Evolutionary conservation across 2,888 invertebrate genomes (phyloP).

Genomic region (Perizoma affinitatum): DNA sequence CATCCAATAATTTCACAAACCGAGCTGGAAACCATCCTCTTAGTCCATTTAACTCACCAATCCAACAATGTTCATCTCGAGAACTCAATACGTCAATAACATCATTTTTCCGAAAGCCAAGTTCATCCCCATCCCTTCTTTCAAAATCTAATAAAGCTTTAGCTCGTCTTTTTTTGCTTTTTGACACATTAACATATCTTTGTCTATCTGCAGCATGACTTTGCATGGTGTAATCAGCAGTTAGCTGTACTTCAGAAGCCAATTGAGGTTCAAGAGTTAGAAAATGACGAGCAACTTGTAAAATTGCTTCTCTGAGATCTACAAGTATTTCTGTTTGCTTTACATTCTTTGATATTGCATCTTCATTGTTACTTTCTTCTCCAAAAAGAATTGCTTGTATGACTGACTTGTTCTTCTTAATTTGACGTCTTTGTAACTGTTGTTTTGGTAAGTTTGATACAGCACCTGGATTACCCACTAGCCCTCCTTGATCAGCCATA

Average conservation of each 20-base stretch:
- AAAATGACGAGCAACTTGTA: conserved; percentile 96
- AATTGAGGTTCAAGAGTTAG: conserved; percentile 95
- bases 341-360: conserved; percentile 97
- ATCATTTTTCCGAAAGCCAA: conserved; percentile 99
- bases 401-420: conserved; percentile 95
- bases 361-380: conserved; percentile 90
- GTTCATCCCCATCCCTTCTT: conserved; percentile 98
- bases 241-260: conserved; percentile 89
- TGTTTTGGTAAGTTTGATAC: conserved; percentile 97
- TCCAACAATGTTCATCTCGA: conserved; percentile 99
- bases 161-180: conserved; percentile 94
- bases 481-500: conserved; percentile 97
- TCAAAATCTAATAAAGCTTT: conserved; percentile 99
- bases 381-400: conserved; percentile 95
- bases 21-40: conserved; percentile 99
- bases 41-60: conserved; percentile 97
- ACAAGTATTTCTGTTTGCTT: conserved; percentile 99
- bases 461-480: conserved; percentile 95
- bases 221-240: conserved; percentile 97
- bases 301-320: conserved; percentile 97
- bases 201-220: conserved; percentile 97
- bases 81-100: conserved; percentile 98
- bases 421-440: conserved; percentile 92
- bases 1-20: conserved; percentile 97
- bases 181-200: conserved; percentile 96